Evolutionary conservation across 2,888 invertebrate genomes (phyloP).

Genomic region (Tetanocera ferruginea): DNA sequence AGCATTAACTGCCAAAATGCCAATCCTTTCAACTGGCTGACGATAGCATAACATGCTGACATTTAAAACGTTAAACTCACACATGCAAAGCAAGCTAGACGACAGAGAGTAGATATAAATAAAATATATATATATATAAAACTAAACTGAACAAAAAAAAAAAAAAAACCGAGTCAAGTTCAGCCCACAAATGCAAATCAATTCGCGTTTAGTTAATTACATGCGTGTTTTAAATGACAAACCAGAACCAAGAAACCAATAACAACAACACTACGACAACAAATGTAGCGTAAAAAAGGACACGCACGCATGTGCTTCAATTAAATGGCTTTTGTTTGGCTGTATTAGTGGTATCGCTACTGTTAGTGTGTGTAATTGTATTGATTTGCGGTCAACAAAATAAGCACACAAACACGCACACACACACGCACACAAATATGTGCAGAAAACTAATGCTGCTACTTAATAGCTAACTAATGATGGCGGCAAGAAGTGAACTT

Average conservation of each 20-base stretch:
- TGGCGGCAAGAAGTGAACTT: background rate
- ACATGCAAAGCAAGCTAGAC: background rate
- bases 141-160: background rate
- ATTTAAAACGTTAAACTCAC: background rate
- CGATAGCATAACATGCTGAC: background rate
- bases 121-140: background rate
- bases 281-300: background rate
- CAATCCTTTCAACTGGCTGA: background rate
- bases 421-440: background rate
- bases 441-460: too few species aligned
- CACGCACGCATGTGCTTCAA: slow-evolving; percentile 6
- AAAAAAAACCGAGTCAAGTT: background rate
- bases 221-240: slow-evolving; percentile 9
- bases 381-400: slow-evolving; percentile 18
- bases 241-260: background rate
- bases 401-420: background rate
- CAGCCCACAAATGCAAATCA: slow-evolving; percentile 9
- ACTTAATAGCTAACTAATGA: slow-evolving; percentile 13
- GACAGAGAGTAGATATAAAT: background rate
- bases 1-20: background rate
- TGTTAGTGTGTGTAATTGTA: background rate
- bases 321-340: background rate
- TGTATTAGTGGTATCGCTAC: background rate
- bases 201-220: slow-evolving; percentile 3
- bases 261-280: background rate